Base-by-base conservation (phyloP, 2,113 vertebrate species). In the Agelaius tricolor region DNA sequence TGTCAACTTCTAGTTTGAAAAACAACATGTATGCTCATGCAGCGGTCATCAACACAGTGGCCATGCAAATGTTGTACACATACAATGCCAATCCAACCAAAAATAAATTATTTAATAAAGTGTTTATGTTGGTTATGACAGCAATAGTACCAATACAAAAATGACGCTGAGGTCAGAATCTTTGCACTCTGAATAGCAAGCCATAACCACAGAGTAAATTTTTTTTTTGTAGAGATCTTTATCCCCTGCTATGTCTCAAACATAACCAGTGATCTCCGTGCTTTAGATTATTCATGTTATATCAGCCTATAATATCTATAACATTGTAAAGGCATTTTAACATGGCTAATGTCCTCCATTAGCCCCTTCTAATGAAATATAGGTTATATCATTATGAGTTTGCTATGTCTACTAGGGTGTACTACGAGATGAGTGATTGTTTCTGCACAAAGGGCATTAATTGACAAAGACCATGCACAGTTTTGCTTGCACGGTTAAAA, bases 331-430 rank as follows among this genome's bases (percentile, higher is more conserved):
- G 94, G 95, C 83, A 95, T 92, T 96, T 95, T 76, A 96, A 95
- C 46, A 95, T 61, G 91, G 98, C 98, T 98, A 98, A 98, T 98
- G 98, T 98, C 93, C 95, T 97, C 98, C 98, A 98, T 98, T 98
- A 99, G 97, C 97, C 86, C 82, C 96, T 94, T 97, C 62, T 98
- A 99, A 98, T 98, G 98, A 99, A 98, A 98, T 98, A 98, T 97
- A 98, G 97, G 98, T 98, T 98, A 98, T 97, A 98, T 97, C 61
- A 95, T 98, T 98, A 98, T 96, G 97, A 97, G 94, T 97, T 94
- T 58, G 52, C 96, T 98, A 97, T 94, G 90, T 90, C 59, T 97
- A 92, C 82, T 83, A 95, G 78, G 87, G 75, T 96, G 41, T 89
- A 95, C 63, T 83, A 97, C 54, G 76, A 95, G 90, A 97, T 97